phyloP scores from a whole-genome alignment of 2,888 invertebrate species.

The Caenorhabditis sp. region DNA sequence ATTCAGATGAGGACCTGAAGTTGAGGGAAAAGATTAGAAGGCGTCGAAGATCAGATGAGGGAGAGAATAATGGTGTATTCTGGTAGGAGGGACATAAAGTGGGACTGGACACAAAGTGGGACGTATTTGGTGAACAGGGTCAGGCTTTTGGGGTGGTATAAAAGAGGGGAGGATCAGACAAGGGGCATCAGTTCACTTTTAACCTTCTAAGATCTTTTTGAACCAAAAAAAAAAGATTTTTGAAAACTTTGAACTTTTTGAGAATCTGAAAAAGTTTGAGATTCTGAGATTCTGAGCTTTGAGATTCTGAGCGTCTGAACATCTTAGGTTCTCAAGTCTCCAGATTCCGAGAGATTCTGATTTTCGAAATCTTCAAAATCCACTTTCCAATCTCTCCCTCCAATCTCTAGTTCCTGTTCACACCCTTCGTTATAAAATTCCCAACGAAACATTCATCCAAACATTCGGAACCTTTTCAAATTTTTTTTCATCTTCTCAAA shows the following conservation, averaged over 20 bases:
- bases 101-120: slow-evolving; percentile 3
- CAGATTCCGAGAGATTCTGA: no score
- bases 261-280: no score
- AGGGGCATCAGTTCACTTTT: slow-evolving; percentile 18
- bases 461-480: not conserved
- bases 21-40: slow-evolving; percentile 1
- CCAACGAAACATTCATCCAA: not conserved
- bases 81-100: not conserved
- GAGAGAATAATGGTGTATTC: not conserved
- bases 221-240: not conserved
- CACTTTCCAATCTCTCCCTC: not conserved
- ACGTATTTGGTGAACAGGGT: slow-evolving; percentile 40
- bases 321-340: no score
- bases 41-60: slow-evolving; percentile 35
- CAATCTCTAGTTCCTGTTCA: not conserved
- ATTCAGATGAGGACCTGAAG: not conserved
- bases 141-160: slow-evolving; percentile 44
- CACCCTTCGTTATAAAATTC: not conserved
- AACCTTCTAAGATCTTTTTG: slow-evolving; percentile 6
- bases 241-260: not conserved
- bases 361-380: not conserved
- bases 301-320: no score
- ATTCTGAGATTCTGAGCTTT: no score
- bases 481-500: no score
- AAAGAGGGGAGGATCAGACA: not conserved